Base-by-base conservation (phyloP, 2,113 vertebrate species). In the Solea solea region DNA sequence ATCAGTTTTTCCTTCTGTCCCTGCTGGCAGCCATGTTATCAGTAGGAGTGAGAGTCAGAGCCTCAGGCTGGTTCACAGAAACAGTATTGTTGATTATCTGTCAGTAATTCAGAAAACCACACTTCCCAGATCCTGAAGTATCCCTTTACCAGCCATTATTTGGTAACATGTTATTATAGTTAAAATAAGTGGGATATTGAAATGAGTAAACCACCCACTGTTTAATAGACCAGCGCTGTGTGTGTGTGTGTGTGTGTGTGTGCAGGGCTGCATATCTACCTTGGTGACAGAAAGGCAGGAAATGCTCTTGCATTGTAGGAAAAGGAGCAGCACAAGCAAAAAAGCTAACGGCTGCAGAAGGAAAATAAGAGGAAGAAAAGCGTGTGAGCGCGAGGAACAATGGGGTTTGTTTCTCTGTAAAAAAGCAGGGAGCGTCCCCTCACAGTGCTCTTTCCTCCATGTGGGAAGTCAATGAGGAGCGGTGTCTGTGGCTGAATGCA, bases 381-480 rank as follows among this genome's bases (percentile, higher is more conserved):
- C 64, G 40, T 85, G 85, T 76, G 86, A 81, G 81, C 7, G 2
- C 4, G 49, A 78, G 64, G 81, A 94, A 93, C 93, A 94, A 94
- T 94, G 71, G 90, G 76, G 76, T 85, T 87, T 90, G 88, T 90
- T 90, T 90, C 82, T 83, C 82, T 83, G 71, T n/a, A n/a, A 81
- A 78, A 40, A 86, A 78, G 82, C 75, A 84, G 83, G 84, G 84
- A 87, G 75, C 75, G 76, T 89, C 77, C 74, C 71, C 71, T 73
- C 87, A 89, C 78, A 66, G 74, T 63, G 15, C 77, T 81, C 72
- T 57, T 90, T 90, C 85, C 85, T 88, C 82, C 72, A 86, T 79
- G 72, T 84, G 73, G 74, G 86, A 87, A 76, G 83, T 81, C 65
- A 53, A 60, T 65, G 82, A 77, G 78, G 70, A 73, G 71, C 46